Evolutionary conservation across 2,888 invertebrate genomes (phyloP), one percentile per base, ranked within the genome.

Genomic region (Rhingia campestris): DNA sequence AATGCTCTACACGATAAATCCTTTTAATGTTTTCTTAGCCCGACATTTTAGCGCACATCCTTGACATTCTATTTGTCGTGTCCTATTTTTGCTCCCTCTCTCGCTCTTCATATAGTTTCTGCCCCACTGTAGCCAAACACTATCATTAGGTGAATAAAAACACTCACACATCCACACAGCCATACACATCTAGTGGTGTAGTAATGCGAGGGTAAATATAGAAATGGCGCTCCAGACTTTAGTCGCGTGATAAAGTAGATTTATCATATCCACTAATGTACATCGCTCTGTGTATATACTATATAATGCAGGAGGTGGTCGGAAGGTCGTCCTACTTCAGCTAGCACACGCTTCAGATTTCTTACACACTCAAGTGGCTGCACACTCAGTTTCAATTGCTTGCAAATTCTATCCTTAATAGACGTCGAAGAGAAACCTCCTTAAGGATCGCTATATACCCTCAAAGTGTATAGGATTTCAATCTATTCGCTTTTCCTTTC

Each of bases 331-430:
- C 47, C 51, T 49, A 37, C 58, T 45, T 56, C 56, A 72, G 59
- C 67, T 41, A 66, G 56, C 72, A 51, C 33, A 59, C 73, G 67
- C 72, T 73, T 64, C 49, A 76, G 56, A 74, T 74, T 69, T 69
- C 73, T 79, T 64, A 80, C 70, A 70, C 80, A 64, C 74, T 84
- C 80, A 70, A 84, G 80, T 70, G 80, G 58, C 74, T 75, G 69
- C 53, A 70, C 74, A 84, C 74, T 84, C 70, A 70, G 54, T 80
- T 75, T 80, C 66, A 80, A 80, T 74, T 84, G 75, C 84, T 80
- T 74, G 70, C 59, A 80, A 75, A 80, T 84, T 70, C 66, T 43
- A 56, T 80, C 64, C 64, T 59, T 80, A 84, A 84, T 59, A 74
- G 69, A 79, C 56, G 72, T 41, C 41, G 49, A 67, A 73, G 72